Base-by-base conservation (phyloP, 2,888 invertebrate genomes). In the Eilema caniola region DNA sequence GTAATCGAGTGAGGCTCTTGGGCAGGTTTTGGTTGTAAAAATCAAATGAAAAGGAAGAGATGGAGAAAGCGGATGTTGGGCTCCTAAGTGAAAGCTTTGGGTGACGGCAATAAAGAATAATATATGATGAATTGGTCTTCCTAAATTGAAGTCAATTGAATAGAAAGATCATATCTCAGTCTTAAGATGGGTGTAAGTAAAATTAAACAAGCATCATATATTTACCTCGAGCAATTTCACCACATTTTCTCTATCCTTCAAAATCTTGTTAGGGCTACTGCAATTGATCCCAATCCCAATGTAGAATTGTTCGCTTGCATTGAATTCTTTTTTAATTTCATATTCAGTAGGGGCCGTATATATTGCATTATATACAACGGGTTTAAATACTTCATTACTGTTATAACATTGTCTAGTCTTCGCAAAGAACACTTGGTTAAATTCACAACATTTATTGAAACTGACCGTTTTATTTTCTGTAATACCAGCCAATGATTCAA, bases 191-290 rank as follows among this genome's bases (percentile, higher is more conserved):
- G 7, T 20, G 20, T 47, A 47, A 47, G 14, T 41, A 47, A 20
- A 16, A 41, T n/a, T 3, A 4, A 14, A 12, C n/a, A 62, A 62
- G 14, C 5, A 2, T 5, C 37, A 37, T 23, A 16, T 37, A 16
- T 16, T 41, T 23, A 62, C 62, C 62, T 25, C 16, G 3, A 62
- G 24, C 24, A 62, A 41, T 62, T 62, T 62, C 37, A 62, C 62
- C 24, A 7, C 10, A 37, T 62, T 8, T 5, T 37, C 23, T 24
- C 3, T 37, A 24, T n/a, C n/a, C n/a, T n/a, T n/a, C n/a, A n/a
- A n/a, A n/a, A n/a, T n/a, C n/a, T n/a, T n/a, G n/a, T n/a, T n/a
- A n/a, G n/a, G n/a, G n/a, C n/a, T n/a, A n/a, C n/a, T n/a, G n/a
- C 23, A 24, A 24, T 24, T 12, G n/a, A 10, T 24, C 16, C 41